Conservation (phyloP, 2,888 invertebrate species). For the Cyclophora punctaria region DNA sequence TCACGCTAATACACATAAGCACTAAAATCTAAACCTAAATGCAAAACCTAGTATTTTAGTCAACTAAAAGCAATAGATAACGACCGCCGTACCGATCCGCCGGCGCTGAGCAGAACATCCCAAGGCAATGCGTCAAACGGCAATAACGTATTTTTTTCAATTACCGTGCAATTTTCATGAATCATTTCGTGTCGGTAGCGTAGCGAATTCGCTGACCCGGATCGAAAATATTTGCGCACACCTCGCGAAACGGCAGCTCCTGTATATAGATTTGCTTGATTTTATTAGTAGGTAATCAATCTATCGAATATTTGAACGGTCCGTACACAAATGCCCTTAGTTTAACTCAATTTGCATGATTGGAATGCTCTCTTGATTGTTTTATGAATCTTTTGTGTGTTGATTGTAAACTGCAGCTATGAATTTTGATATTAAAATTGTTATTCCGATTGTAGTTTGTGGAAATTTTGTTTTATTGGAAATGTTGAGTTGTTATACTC, state of each 20-base stretch:
- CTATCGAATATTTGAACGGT: conserved; percentile 11
- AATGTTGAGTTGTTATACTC: no score
- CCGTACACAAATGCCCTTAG: conserved; percentile 9
- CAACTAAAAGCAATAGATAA: conserved; percentile 22
- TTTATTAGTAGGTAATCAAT: conserved; percentile 18
- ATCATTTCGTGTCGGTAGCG: conserved; percentile 58
- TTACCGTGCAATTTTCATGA: conserved; percentile 69
- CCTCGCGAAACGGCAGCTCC: conserved; percentile 39
- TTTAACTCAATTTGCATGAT: conserved; percentile 13
- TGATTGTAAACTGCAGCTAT: no score
- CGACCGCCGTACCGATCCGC: conserved; percentile 31
- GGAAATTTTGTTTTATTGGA: no score
- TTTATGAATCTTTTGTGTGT: not conserved
- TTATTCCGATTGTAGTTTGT: no score
- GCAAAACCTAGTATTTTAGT: not conserved
- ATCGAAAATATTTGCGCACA: conserved; percentile 60
- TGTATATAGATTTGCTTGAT: conserved; percentile 15
- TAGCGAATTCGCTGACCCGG: conserved; percentile 49
- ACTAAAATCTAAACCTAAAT: not conserved
- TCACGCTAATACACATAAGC: not conserved
- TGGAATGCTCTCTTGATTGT: conserved; percentile 4
- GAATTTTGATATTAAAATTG: no score
- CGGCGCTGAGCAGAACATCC: conserved; percentile 33
- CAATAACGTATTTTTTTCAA: conserved; percentile 72
- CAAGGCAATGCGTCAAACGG: conserved; percentile 59